Evolutionary conservation across 2,888 invertebrate species (phyloP).

Genomic region (Scaptomyza polygonia): DNA sequence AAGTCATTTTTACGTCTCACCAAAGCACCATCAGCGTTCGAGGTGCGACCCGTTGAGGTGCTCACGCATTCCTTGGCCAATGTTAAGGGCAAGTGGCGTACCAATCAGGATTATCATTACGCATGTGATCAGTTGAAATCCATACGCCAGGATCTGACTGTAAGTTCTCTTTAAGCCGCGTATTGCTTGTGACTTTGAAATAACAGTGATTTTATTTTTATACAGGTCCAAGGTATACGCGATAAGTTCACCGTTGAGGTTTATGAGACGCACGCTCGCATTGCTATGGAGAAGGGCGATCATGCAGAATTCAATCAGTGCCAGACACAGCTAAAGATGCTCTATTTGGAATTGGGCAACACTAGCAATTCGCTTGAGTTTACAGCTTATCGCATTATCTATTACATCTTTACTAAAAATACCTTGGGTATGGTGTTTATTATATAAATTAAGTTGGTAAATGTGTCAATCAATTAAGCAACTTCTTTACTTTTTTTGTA

Average conservation of each 20-base stretch:
- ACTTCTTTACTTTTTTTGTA: constrained; percentile 81
- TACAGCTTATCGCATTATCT: constrained; percentile 97
- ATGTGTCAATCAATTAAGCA: too few relatives aligned
- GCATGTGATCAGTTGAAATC: constrained; percentile 99
- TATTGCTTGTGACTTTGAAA: background rate
- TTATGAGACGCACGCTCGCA: constrained; percentile 99
- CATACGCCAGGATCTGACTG: constrained; percentile 99
- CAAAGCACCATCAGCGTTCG: constrained; percentile 95
- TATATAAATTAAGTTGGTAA: background rate
- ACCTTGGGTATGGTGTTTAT: constrained; percentile 90
- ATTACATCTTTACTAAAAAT: constrained; percentile 99
- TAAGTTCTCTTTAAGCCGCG: constrained; percentile 84
- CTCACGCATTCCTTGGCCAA: constrained; percentile 93
- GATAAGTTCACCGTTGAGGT: constrained; percentile 98
- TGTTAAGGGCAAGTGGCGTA: constrained; percentile 96
- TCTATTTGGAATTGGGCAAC: constrained; percentile 92
- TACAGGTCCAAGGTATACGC: constrained; percentile 96
- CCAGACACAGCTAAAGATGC: constrained; percentile 98
- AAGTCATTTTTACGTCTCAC: constrained; percentile 98
- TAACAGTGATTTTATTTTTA: background rate
- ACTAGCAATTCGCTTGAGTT: constrained; percentile 93
- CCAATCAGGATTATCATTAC: constrained; percentile 96
- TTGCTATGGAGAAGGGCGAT: constrained; percentile 98
- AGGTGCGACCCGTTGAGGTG: constrained; percentile 95
- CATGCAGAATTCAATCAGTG: constrained; percentile 99